Conservation (phyloP, 2,797 vertebrate species). For the Hydrocynus forskahlii region DNA sequence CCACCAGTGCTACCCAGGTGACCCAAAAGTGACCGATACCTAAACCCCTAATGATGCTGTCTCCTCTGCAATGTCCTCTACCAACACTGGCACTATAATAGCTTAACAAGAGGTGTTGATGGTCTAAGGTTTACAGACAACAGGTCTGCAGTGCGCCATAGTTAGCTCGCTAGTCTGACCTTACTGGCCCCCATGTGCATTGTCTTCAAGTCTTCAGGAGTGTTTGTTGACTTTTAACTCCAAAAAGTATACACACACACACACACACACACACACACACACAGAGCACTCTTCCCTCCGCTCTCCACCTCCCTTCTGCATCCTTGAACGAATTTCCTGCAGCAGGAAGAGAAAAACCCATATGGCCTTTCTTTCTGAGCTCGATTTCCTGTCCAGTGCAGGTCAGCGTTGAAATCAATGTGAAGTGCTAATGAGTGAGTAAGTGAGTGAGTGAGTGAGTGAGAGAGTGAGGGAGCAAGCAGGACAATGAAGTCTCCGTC, state of each 20-base stretch:
- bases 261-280: conserved; percentile 9
- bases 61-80: conserved; percentile 4
- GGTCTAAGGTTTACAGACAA: conserved; percentile 26
- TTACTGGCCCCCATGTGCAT: neutral
- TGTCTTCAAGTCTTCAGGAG: neutral
- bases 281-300: neutral
- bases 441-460: conserved; percentile 22
- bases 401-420: conserved; percentile 52
- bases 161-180: neutral
- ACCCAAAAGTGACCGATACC: conserved; percentile 13
- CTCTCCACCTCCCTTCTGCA: conserved; percentile 36
- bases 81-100: conserved; percentile 23
- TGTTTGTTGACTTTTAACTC: neutral
- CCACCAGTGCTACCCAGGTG: conserved; percentile 1
- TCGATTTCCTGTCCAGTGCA: conserved; percentile 63
- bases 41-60: conserved; percentile 8
- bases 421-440: conserved; percentile 31
- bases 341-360: conserved; percentile 67
- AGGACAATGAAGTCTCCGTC: conserved; percentile 21
- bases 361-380: conserved; percentile 58
- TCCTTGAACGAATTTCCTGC: conserved; percentile 69
- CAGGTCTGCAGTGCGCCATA: neutral
- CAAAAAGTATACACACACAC: conserved; percentile 11
- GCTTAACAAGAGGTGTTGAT: conserved; percentile 31
- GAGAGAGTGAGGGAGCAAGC: neutral